These are phyloP conservation scores for Agelas oroides DNA, from an alignment of 37 sponge, comb jelly and placozoan genomes.

Conservation along the genomic window DNA sequence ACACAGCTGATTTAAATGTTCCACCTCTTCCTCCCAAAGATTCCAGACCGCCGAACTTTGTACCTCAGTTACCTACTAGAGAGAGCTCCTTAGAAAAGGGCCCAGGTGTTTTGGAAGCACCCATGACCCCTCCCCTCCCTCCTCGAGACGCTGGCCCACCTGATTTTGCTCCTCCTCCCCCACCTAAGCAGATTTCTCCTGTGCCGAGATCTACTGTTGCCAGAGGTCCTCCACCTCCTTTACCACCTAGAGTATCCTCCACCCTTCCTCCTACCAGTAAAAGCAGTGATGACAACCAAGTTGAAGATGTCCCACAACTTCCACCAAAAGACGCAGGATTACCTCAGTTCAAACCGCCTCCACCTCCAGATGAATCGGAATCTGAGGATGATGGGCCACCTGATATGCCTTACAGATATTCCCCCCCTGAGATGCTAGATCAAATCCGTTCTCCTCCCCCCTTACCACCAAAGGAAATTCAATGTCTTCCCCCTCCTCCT, in stretches of 20 bases:
- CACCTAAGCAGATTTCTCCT: background rate
- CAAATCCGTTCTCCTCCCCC: conserved; percentile 2
- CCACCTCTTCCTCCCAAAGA: conserved; percentile 17
- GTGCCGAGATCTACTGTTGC: too few species aligned
- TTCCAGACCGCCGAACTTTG: background rate
- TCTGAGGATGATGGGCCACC: background rate
- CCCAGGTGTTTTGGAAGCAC: background rate
- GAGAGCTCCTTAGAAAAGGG: too few species aligned
- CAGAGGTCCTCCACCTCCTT: background rate
- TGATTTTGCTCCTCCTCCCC: conserved; percentile 28
- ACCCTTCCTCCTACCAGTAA: background rate
- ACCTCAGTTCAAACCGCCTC: conserved; percentile 4
- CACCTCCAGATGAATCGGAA: background rate
- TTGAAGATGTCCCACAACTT: background rate
- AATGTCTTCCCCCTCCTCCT: conserved; percentile 28
- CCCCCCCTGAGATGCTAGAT: background rate
- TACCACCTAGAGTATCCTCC: background rate
- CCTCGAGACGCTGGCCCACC: conserved; percentile 28
- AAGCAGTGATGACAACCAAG: background rate
- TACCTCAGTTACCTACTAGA: too few species aligned
- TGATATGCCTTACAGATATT: background rate
- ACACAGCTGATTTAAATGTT: background rate
- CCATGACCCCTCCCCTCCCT: conserved; percentile 25
- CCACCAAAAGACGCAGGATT: background rate
- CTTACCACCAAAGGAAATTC: background rate